A percentile compares a stretch with the other conserved stretches of the same genome.
These are phyloP conservation scores for Ormia ochracea DNA, from an alignment of 2,888 invertebrate genomes.

Conservation along the genomic window DNA sequence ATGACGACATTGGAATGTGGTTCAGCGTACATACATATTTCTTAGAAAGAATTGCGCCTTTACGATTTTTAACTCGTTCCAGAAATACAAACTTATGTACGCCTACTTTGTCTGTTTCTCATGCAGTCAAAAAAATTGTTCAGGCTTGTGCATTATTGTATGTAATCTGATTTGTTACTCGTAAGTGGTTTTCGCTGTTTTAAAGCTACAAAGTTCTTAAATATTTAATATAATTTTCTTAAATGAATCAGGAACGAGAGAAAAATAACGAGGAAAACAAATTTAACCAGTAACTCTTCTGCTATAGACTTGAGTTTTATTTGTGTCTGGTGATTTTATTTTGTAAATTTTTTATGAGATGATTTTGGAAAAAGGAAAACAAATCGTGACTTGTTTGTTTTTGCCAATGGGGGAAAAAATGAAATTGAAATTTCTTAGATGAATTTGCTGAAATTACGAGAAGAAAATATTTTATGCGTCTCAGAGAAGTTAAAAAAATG, in stretches of 20 bases:
- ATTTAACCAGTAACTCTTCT: constrained; percentile 29
- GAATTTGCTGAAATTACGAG: neutral
- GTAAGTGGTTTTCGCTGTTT: constrained; percentile 33
- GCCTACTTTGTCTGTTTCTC: neutral
- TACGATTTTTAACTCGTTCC: neutral
- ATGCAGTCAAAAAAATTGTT: neutral
- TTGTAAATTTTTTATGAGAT: neutral
- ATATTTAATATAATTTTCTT: constrained; percentile 13
- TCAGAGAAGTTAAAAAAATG: neutral
- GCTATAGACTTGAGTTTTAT: neutral
- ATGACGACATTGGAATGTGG: no score
- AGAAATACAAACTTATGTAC: no score
- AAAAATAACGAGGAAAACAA: constrained; percentile 5
- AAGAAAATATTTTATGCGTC: constrained; percentile 12
- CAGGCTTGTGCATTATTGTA: neutral
- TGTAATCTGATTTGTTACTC: neutral
- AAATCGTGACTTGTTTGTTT: neutral
- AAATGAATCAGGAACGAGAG: neutral
- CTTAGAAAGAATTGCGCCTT: neutral
- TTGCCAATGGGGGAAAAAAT: neutral
- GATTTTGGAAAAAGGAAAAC: neutral
- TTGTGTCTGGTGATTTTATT: neutral
- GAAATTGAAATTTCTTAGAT: constrained; percentile 9
- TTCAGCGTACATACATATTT: neutral
- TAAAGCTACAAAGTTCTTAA: neutral